phyloP scores from a whole-genome alignment of 2,888 invertebrate species.

The Diplazon laetatorius region DNA sequence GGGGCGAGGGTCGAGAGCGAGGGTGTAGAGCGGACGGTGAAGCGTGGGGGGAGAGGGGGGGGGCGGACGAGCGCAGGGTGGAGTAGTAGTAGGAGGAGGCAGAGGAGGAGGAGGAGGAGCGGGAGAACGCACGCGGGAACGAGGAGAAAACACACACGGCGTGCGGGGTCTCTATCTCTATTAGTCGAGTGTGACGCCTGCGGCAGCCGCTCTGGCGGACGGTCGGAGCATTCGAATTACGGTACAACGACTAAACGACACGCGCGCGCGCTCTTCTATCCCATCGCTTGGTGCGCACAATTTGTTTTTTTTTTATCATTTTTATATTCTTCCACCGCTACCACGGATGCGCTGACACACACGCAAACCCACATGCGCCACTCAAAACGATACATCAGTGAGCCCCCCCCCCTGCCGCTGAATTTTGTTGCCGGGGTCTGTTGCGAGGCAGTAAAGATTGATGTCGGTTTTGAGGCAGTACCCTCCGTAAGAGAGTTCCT shows the following conservation, averaged over 20 bases:
- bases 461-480: no score
- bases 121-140: conserved; percentile 72
- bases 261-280: conserved; percentile 71
- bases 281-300: conserved; percentile 60
- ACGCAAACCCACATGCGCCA: background rate
- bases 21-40: conserved; percentile 81
- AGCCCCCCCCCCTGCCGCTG: background rate
- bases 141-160: conserved; percentile 71
- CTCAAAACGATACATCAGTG: conserved; percentile 1
- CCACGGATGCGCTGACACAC: background rate
- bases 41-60: conserved; percentile 71
- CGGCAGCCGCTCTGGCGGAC: conserved; percentile 66
- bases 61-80: conserved; percentile 68
- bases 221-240: conserved; percentile 67
- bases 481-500: no score
- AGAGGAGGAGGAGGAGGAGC: conserved; percentile 79
- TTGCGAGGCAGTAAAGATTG: conserved; percentile 4
- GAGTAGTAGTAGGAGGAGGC: conserved; percentile 50
- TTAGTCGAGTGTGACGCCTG: conserved; percentile 78
- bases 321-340: background rate
- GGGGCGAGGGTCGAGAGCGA: conserved; percentile 74
- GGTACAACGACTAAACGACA: conserved; percentile 33
- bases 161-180: conserved; percentile 80
- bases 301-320: conserved; percentile 1
- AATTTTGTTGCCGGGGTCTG: background rate